phyloP scores from a whole-genome alignment of 2,113 vertebrate genomes.

The Origma solitaria region DNA sequence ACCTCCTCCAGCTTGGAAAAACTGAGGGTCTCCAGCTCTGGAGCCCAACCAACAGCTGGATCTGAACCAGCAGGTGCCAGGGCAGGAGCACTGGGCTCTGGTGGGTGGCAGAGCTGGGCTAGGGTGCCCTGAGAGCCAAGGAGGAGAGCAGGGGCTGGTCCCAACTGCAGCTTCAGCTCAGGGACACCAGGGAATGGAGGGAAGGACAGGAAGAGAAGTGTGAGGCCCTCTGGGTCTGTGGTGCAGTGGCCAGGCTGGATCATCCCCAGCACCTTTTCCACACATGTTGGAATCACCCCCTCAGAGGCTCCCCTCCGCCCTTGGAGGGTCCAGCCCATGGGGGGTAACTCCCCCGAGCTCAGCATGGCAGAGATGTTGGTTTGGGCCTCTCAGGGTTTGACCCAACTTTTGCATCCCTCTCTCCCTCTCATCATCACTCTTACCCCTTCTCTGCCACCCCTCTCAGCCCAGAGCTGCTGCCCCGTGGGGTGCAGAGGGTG shows the following conservation, averaged over 20 bases:
- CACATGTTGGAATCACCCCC: background rate
- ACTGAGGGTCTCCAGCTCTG: background rate
- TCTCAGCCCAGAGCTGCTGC: background rate
- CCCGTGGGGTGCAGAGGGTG: background rate
- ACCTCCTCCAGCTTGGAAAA: background rate
- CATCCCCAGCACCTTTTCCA: background rate
- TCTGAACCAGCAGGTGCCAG: background rate
- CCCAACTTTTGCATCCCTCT: background rate
- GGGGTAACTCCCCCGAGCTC: background rate
- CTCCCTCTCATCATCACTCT: background rate
- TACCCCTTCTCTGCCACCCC: background rate
- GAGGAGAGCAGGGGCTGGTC: background rate
- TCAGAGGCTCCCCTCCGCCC: background rate
- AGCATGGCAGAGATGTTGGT: background rate
- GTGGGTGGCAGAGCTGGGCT: background rate
- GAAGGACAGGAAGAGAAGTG: background rate
- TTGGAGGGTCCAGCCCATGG: background rate
- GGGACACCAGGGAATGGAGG: background rate
- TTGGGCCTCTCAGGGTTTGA: background rate
- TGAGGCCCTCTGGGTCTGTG: background rate
- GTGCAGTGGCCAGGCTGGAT: background rate
- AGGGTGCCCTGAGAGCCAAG: background rate
- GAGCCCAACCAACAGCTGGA: background rate
- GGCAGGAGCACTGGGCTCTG: background rate
- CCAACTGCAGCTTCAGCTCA: fast-evolving